These are phyloP conservation scores for Cheilosia vulpina DNA, from an alignment of 2,888 invertebrate species.

Conservation along the genomic window DNA sequence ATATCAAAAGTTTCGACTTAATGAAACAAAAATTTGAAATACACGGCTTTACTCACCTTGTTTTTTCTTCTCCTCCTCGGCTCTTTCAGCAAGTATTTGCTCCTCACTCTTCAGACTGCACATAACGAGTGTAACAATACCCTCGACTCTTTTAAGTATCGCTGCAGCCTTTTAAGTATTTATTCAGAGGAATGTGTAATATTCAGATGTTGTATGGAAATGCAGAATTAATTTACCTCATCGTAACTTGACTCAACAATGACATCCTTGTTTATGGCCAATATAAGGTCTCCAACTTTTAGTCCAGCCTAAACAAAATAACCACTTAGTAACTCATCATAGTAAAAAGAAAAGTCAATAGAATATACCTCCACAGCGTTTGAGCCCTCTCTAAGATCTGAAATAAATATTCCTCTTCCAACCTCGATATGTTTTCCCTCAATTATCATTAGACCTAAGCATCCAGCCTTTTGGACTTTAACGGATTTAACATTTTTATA, in stretches of 20 bases:
- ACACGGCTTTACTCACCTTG: conserved; percentile 80
- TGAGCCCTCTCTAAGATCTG: conserved; percentile 95
- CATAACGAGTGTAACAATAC: conserved; percentile 92
- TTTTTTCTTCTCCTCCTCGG: conserved; percentile 81
- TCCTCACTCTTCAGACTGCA: conserved; percentile 92
- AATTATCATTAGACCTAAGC: conserved; percentile 96
- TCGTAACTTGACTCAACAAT: conserved; percentile 94
- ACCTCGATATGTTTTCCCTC: conserved; percentile 96
- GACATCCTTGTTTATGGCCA: conserved; percentile 97
- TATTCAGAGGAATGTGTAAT: conserved; percentile 28
- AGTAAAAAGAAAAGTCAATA: not conserved
- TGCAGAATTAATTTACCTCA: conserved; percentile 85
- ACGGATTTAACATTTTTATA: conserved; percentile 84
- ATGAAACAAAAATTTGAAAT: too few relatives aligned
- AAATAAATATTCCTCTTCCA: conserved; percentile 96
- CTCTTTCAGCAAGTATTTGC: conserved; percentile 85
- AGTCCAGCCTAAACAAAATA: conserved; percentile 90
- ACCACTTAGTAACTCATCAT: not conserved
- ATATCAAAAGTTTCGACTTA: too few relatives aligned
- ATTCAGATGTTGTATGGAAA: not conserved
- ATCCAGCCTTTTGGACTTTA: conserved; percentile 91
- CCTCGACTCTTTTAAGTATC: conserved; percentile 93
- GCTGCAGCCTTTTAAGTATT: conserved; percentile 89
- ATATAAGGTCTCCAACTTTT: conserved; percentile 98
- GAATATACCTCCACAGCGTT: conserved; percentile 90